Percentiles rank a stretch among this genome's conserved stretches.
Evolutionary conservation across 2,888 invertebrate genomes (phyloP).

Genomic region (Liodrosophila aerea): DNA sequence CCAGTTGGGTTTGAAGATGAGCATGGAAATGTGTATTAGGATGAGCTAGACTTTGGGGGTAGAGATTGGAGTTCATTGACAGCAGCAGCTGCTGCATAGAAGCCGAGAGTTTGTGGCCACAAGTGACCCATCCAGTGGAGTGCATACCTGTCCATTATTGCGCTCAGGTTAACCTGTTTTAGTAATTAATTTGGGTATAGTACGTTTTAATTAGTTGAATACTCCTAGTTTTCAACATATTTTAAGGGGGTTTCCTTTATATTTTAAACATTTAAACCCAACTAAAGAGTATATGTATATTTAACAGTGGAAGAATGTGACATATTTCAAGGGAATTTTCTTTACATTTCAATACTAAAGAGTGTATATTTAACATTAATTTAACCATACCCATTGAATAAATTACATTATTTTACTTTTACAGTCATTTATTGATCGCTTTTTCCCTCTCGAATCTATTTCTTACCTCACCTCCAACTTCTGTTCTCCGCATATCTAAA

Average conservation of each 20-base stretch:
- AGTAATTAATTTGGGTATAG: slow-evolving; percentile 82
- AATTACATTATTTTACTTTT: too few relatives aligned
- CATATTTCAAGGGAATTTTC: too few relatives aligned
- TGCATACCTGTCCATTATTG: slow-evolving; percentile 70
- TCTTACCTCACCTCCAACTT: slow-evolving; percentile 3
- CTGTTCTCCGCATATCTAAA: slow-evolving; percentile 5
- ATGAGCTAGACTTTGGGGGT: neutral
- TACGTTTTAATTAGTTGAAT: slow-evolving; percentile 81
- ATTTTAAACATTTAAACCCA: too few relatives aligned
- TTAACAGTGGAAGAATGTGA: too few relatives aligned
- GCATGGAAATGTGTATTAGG: neutral
- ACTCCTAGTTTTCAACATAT: too few relatives aligned
- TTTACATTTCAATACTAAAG: too few relatives aligned
- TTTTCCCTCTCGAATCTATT: too few relatives aligned
- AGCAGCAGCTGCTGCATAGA: slow-evolving; percentile 27
- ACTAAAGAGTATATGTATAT: too few relatives aligned
- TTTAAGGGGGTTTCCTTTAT: too few relatives aligned
- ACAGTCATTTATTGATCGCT: neutral
- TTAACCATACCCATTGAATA: too few relatives aligned
- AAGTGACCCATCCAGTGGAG: slow-evolving; percentile 44
- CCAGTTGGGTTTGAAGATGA: neutral
- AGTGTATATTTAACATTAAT: too few relatives aligned
- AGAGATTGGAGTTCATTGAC: slow-evolving; percentile 35
- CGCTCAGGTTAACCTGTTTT: slow-evolving; percentile 82
- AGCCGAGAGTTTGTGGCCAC: slow-evolving; percentile 43